Conservation (phyloP, 1,140 invertebrate genomes). For the Stenopsyche tienmushanensis region DNA sequence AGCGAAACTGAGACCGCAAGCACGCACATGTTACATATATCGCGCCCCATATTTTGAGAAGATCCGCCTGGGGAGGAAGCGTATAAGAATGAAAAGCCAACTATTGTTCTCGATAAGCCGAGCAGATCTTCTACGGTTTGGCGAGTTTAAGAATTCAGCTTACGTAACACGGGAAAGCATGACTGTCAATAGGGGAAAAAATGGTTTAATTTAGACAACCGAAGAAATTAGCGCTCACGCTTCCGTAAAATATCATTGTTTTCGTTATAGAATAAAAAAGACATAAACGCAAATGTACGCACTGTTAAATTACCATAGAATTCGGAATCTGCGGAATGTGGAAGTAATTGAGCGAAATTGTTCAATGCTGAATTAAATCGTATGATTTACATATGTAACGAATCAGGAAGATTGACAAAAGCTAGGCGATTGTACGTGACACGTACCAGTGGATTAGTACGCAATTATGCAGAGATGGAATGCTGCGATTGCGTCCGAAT, state of each 20-base stretch:
- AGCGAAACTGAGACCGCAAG: too few species aligned
- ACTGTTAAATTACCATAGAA: neutral
- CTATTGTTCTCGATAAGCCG: neutral
- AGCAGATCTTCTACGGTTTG: neutral
- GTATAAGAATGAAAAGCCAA: neutral
- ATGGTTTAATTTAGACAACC: neutral
- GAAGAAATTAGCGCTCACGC: neutral
- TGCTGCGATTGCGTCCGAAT: too few species aligned
- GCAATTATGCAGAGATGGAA: too few species aligned
- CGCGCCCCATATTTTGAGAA: too few species aligned
- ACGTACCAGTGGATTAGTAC: too few species aligned
- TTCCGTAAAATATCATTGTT: constrained; percentile 7
- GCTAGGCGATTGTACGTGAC: neutral
- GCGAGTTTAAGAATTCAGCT: neutral
- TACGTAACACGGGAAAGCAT: constrained; percentile 4
- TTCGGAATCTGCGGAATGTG: too few species aligned
- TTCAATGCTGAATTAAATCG: neutral
- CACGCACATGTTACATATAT: too few species aligned
- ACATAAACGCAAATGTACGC: neutral
- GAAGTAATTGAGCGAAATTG: too few species aligned
- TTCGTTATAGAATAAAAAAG: neutral
- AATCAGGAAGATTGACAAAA: neutral
- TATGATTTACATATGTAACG: neutral
- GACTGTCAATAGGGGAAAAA: constrained; percentile 5
- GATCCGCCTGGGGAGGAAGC: too few species aligned